These are phyloP conservation scores for Apoda limacodes DNA, from an alignment of 2,888 invertebrate species.

Conservation along the genomic window DNA sequence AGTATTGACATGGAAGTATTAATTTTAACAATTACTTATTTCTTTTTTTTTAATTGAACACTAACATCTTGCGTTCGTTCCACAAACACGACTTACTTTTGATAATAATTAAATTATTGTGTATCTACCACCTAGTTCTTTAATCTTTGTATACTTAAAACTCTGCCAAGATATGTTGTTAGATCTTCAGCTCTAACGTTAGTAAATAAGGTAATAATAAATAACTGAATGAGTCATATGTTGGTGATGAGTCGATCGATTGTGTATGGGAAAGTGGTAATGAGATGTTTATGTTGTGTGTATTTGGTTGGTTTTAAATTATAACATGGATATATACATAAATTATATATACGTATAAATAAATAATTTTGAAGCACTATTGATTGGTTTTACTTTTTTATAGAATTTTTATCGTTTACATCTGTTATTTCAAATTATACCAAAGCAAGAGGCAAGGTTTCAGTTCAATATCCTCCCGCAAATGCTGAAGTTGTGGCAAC, in stretches of 20 bases:
- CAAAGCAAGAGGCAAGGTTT: too few relatives aligned
- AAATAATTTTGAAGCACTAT: constrained; percentile 66
- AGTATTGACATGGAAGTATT: too few relatives aligned
- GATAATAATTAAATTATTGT: constrained; percentile 29
- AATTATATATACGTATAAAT: constrained; percentile 68
- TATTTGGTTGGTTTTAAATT: constrained; percentile 60
- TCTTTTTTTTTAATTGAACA: too few relatives aligned
- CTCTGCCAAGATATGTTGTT: constrained; percentile 25
- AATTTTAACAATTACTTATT: too few relatives aligned
- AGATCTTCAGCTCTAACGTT: constrained; percentile 30
- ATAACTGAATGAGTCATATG: constrained; percentile 27
- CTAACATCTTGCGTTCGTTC: constrained; percentile 8
- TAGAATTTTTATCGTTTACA: constrained; percentile 1
- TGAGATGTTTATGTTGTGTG: constrained; percentile 53
- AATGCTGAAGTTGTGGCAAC: too few relatives aligned
- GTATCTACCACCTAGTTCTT: constrained; percentile 31
- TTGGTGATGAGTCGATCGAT: constrained; percentile 27
- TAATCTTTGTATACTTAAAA: constrained; percentile 24
- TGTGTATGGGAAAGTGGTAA: constrained; percentile 27
- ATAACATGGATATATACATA: constrained; percentile 67
- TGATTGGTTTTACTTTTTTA: constrained; percentile 36
- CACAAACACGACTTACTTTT: constrained; percentile 21
- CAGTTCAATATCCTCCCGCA: too few relatives aligned
- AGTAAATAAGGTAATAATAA: constrained; percentile 25
- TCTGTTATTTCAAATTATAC: not conserved